Conservation (phyloP, 2,113 vertebrate species). For the Chionis minor region DNA sequence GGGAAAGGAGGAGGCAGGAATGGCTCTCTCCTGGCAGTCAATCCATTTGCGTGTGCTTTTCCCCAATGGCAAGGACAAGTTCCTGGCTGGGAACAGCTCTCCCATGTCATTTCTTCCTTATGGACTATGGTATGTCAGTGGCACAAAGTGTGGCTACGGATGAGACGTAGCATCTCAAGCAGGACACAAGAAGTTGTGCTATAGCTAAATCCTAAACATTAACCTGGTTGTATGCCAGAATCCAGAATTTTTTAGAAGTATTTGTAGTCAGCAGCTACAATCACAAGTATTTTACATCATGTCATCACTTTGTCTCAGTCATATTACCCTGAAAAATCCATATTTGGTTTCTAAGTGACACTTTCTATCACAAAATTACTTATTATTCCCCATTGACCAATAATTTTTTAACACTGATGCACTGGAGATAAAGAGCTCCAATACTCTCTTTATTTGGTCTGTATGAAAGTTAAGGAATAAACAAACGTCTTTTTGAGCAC, state of each 20-base stretch:
- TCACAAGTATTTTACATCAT: not conserved
- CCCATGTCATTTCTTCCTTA: not conserved
- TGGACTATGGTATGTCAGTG: fast-evolving
- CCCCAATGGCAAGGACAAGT: not conserved
- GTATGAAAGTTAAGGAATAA: not conserved
- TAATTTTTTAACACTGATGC: not conserved
- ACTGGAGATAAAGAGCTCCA: not conserved
- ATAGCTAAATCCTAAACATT: not conserved
- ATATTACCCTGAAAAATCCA: not conserved
- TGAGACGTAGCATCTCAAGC: not conserved
- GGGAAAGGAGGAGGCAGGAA: not conserved
- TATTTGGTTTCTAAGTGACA: not conserved
- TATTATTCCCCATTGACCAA: not conserved
- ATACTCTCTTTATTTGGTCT: not conserved
- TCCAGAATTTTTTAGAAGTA: not conserved
- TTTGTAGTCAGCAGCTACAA: not conserved
- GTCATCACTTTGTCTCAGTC: not conserved
- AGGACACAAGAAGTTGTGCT: not conserved
- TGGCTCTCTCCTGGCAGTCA: not conserved
- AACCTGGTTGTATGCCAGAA: not conserved
- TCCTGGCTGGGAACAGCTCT: not conserved
- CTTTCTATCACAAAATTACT: not conserved
- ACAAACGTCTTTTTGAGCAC: not conserved
- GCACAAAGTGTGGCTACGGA: not conserved
- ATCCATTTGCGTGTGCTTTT: not conserved